Conservation (phyloP, 2,797 vertebrate species). For the Clarias laeviceps region DNA sequence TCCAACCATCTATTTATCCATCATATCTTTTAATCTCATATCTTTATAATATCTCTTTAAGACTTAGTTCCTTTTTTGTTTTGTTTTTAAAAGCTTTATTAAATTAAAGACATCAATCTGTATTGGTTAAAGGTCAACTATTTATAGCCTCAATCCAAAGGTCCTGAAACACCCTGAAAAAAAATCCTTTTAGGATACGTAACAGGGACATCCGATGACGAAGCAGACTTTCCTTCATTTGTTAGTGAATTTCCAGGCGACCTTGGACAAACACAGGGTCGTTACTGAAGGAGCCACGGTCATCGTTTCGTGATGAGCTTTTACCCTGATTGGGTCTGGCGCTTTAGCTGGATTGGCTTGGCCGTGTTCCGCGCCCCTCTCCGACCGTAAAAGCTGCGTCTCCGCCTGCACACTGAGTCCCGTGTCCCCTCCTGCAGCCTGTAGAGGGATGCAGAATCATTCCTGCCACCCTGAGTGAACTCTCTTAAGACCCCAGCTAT, state of each 20-base stretch:
- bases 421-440: slow-evolving; percentile 32
- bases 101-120: slow-evolving; percentile 20
- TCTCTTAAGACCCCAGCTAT: slow-evolving; percentile 41
- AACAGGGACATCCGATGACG: slow-evolving; percentile 31
- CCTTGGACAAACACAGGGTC: slow-evolving; percentile 69
- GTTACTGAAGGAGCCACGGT: slow-evolving; percentile 51
- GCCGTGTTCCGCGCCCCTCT: slow-evolving; percentile 58
- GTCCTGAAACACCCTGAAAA: slow-evolving; percentile 62
- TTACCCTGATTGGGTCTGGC: slow-evolving; percentile 78
- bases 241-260: slow-evolving; percentile 59
- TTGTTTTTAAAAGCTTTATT: no score
- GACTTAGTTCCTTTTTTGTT: not conserved
- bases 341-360: slow-evolving; percentile 59
- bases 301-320: slow-evolving; percentile 70
- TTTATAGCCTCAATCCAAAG: slow-evolving; percentile 45
- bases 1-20: no score
- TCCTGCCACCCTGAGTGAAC: not conserved
- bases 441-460: slow-evolving; percentile 16
- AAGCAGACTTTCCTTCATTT: slow-evolving; percentile 52
- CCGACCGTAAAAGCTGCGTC: slow-evolving; percentile 64
- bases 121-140: slow-evolving; percentile 52
- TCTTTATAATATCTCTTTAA: not conserved
- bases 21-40: no score
- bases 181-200: slow-evolving; percentile 57
- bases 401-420: slow-evolving; percentile 52